phyloP scores from a whole-genome alignment of 2,797 vertebrate species.

The Ptychobarbus kaznakovi region DNA sequence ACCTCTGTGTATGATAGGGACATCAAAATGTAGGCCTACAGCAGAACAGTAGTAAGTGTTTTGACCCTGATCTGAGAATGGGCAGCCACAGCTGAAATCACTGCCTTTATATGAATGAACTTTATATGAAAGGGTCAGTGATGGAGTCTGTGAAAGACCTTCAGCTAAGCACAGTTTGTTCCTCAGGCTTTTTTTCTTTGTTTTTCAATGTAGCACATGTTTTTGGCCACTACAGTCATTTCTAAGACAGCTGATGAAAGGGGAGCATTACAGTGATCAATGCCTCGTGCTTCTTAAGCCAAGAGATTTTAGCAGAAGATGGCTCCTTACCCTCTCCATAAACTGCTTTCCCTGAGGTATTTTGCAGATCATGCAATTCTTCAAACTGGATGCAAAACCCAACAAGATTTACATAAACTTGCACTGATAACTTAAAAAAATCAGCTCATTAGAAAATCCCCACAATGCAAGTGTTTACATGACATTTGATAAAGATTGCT shows the following conservation, averaged over 20 bases:
- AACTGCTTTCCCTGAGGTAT: constrained; percentile 5
- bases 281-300: neutral
- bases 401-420: neutral
- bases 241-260: constrained; percentile 23
- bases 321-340: neutral
- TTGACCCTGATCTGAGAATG: neutral
- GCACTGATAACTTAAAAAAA: neutral
- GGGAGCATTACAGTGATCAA: neutral
- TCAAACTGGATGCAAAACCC: neutral
- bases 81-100: neutral
- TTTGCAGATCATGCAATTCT: neutral
- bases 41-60: neutral
- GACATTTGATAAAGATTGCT: neutral
- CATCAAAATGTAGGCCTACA: neutral
- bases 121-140: neutral
- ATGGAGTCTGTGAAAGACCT: constrained; percentile 16
- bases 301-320: constrained; percentile 14
- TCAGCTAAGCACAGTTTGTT: constrained; percentile 26
- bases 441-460: neutral
- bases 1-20: neutral
- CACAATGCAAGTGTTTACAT: neutral
- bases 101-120: constrained; percentile 4
- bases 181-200: neutral
- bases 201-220: constrained; percentile 14
- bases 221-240: neutral